phyloP scores from a whole-genome alignment of 2,797 vertebrate genomes.

The Strix occidentalis region DNA sequence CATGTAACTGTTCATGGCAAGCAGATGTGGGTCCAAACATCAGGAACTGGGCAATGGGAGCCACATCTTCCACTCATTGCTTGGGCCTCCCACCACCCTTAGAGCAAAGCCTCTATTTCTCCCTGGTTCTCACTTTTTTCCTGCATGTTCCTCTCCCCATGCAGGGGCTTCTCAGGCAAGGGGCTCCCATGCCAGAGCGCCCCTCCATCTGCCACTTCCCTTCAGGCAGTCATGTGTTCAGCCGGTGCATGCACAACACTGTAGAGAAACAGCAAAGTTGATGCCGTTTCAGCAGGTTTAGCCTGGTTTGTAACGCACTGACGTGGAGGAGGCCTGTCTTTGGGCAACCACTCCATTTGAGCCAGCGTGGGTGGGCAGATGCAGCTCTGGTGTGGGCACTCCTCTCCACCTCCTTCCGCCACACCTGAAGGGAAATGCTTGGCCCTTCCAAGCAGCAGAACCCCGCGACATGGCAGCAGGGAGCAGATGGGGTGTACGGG shows the following conservation, averaged over 20 bases:
- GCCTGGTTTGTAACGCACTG: no score
- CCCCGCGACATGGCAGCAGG: neutral
- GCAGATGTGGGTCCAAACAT: neutral
- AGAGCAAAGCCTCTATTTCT: neutral
- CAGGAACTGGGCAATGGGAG: neutral
- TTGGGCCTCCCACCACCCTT: neutral
- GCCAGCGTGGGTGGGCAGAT: rapidly evolving
- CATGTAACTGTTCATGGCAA: rapidly evolving
- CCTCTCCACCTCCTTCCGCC: neutral
- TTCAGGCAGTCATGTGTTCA: neutral
- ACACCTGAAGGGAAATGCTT: neutral
- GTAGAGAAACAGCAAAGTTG: neutral
- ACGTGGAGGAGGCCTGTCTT: neutral
- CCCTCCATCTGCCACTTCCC: neutral
- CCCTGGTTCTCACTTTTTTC: neutral
- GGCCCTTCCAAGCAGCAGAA: neutral
- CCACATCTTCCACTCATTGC: neutral
- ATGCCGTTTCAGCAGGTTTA: neutral
- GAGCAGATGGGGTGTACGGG: rapidly evolving
- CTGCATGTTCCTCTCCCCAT: rapidly evolving
- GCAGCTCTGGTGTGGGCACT: rapidly evolving
- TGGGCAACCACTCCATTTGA: neutral
- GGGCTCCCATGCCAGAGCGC: neutral
- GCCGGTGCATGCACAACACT: rapidly evolving
- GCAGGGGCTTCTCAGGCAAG: rapidly evolving